Percentiles rank a stretch among this genome's conserved stretches.
Conservation (phyloP, 1,140 invertebrate genomes). For the Protaetia brevitarsis region DNA sequence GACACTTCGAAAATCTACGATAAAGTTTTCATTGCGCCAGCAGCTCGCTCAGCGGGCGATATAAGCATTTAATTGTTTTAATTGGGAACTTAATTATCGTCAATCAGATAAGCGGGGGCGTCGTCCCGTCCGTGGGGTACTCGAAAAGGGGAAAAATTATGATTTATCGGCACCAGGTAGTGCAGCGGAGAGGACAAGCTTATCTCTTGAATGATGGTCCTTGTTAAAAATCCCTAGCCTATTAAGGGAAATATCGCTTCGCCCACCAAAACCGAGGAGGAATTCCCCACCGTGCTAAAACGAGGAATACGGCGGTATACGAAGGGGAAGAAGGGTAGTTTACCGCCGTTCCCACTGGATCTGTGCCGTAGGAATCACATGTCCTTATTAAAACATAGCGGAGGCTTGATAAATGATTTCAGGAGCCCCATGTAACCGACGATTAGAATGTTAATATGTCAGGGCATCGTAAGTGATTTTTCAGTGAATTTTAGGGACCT, state of each 20-base stretch:
- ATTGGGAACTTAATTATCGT: conserved; percentile 9
- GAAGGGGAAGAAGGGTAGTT: neutral
- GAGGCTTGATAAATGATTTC: conserved; percentile 27
- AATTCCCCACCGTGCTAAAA: too few relatives aligned
- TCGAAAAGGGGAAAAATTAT: conserved; percentile 25
- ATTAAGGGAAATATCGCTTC: conserved; percentile 31
- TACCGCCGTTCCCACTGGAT: neutral
- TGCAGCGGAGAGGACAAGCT: conserved; percentile 31
- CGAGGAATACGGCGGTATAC: conserved; percentile 23
- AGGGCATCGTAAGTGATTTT: conserved; percentile 30
- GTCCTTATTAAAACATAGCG: conserved; percentile 16
- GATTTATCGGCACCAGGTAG: conserved; percentile 37
- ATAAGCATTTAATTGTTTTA: conserved; percentile 16
- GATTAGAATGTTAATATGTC: conserved; percentile 31
- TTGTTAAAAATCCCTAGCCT: conserved; percentile 39
- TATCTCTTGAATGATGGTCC: conserved; percentile 39
- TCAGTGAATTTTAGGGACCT: conserved; percentile 18
- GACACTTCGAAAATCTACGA: neutral
- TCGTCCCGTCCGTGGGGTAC: neutral
- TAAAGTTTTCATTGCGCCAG: neutral
- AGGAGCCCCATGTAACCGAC: conserved; percentile 14
- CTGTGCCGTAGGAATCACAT: neutral
- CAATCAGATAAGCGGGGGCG: conserved; percentile 2
- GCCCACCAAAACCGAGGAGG: too few relatives aligned
- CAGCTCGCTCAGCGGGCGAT: neutral